These are phyloP conservation scores for Coptodon bakossiorum DNA, from an alignment of 2,113 vertebrate species.

Conservation along the genomic window DNA sequence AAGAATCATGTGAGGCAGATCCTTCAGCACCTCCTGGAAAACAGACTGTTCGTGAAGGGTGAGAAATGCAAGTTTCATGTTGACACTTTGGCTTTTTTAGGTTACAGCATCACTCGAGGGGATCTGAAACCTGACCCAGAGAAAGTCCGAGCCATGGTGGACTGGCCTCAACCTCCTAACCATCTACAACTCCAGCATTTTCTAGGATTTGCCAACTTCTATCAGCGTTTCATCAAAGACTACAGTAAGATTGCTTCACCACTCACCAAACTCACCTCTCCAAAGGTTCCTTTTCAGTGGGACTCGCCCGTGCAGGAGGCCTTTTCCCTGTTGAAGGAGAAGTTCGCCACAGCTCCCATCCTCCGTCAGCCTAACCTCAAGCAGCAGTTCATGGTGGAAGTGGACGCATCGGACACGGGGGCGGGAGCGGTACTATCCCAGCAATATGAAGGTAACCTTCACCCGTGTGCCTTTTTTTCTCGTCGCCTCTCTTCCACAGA, in stretches of 20 bases:
- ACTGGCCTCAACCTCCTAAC: neutral
- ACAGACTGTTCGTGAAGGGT: neutral
- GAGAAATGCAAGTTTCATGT: neutral
- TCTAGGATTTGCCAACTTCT: neutral
- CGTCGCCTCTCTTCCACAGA: accelerated
- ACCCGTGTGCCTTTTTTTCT: accelerated
- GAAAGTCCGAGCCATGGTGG: accelerated
- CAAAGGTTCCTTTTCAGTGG: neutral
- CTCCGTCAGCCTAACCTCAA: neutral
- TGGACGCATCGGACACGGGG: neutral
- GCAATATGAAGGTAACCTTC: neutral
- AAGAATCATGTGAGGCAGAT: neutral
- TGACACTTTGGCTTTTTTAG: neutral
- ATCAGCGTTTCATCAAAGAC: neutral
- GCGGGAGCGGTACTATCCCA: accelerated
- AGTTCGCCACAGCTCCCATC: neutral
- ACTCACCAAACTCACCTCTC: neutral
- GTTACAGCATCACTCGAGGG: neutral
- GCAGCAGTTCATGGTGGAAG: neutral
- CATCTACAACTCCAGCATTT: neutral
- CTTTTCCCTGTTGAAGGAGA: neutral
- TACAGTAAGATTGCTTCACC: neutral
- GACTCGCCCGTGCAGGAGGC: accelerated
- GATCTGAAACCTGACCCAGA: neutral
- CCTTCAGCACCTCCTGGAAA: neutral